Evolutionary conservation across 2,888 invertebrate species (phyloP), one percentile per base, ranked within the genome.

Genomic region (Idaea biselata): DNA sequence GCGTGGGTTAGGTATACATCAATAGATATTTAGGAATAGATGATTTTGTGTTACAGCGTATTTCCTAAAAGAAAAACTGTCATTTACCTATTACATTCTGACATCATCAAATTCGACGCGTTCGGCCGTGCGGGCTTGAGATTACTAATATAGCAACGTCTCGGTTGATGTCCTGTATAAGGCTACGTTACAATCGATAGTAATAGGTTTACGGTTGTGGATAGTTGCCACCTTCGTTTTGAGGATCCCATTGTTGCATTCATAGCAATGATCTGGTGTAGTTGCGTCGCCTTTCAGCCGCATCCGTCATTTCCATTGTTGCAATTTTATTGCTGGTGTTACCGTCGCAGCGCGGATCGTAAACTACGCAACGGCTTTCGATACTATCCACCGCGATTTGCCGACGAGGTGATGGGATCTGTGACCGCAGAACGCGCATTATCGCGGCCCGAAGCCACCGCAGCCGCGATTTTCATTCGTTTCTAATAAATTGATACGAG

Each of bases 401-500:
- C 78, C 75, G 80, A 74, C 75, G 77, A 70, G 75, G 80, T 83
- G 87, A 91, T 89, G 90, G 84, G 87, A 87, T 87, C 79, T 78
- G 83, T 78, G 85, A 91, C 91, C 91, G 87, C 91, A 91, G 78
- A 81, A 81, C 79, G 81, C 81, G 81, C 78, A 85, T 88, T 84
- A 89, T 89, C 84, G 84, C 79, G 76, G 76, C 80, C 82, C 84
- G 82, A 75, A 88, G 89, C 88, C 89, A 90, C 91, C 91, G 87
- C 91, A 90, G 86, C 83, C 83, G 78, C 83, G 88, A 83, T 84
- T 91, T 87, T 87, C 90, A 90, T 92, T 89, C 88, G 84, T 88
- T 87, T 89, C 91, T 89, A 91, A 91, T 91, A 91, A 91, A 91
- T 91, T 92, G 91, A 92, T 92, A 91, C 81, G 82, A 86, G 82